A percentile compares a stretch with the other conserved stretches of the same genome.
Evolutionary conservation across 64 coral and sea anemone genomes (phyloP).

Genomic region (Porites australiensis): DNA sequence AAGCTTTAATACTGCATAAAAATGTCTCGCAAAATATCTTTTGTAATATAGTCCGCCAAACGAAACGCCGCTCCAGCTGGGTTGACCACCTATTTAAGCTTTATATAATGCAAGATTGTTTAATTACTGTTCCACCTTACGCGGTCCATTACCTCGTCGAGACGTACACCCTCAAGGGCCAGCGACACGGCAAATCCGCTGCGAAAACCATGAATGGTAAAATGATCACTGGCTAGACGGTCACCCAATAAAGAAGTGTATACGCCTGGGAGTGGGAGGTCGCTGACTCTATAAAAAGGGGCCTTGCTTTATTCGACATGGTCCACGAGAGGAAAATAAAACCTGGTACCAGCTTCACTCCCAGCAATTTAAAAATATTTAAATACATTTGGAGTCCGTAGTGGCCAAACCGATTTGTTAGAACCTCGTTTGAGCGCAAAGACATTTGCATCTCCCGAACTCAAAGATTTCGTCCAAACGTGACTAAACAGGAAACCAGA

Average conservation of each 20-base stretch:
- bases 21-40: too few species aligned
- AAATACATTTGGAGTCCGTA: slow-evolving; percentile 39
- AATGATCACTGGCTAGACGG: background rate
- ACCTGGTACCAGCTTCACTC: background rate
- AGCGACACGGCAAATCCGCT: slow-evolving; percentile 53
- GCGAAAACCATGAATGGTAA: slow-evolving; percentile 50
- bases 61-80: slow-evolving; percentile 37
- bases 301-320: background rate
- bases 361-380: background rate
- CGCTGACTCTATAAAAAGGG: background rate
- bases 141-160: slow-evolving; percentile 67
- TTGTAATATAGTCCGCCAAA: slow-evolving; percentile 33
- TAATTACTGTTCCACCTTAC: slow-evolving; percentile 51
- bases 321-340: slow-evolving; percentile 20
- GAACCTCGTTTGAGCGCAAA: slow-evolving; percentile 47
- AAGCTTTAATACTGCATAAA: too few species aligned
- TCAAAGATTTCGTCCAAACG: slow-evolving; percentile 57
- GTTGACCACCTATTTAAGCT: slow-evolving; percentile 30
- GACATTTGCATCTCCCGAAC: slow-evolving; percentile 45
- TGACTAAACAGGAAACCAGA: slow-evolving; percentile 53
- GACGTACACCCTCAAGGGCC: slow-evolving; percentile 20
- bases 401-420: slow-evolving; percentile 22
- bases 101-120: slow-evolving; percentile 42
- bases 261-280: background rate
- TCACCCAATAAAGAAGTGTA: background rate